Base-by-base conservation (phyloP, 2,888 invertebrate genomes). In the Homarus gammarus region DNA sequence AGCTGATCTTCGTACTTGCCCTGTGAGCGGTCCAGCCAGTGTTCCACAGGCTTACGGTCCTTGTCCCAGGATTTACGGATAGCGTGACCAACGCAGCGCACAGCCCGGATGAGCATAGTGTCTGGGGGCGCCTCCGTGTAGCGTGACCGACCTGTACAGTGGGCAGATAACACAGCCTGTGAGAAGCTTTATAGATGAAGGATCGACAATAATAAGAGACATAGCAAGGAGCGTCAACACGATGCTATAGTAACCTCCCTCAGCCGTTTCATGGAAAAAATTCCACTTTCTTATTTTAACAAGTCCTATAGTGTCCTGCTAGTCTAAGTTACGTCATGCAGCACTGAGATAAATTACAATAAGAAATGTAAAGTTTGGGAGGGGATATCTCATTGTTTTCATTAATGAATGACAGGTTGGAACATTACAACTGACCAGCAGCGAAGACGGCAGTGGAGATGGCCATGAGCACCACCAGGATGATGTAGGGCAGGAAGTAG, bases 401-500 rank as follows among this genome's bases (percentile, higher is more conserved):
- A 18, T 22, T 44, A 5, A 31, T 3, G 15, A 31, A 51, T n/a
- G 36, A 33, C 2, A 31, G 1, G 40, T 12, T 18, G 56, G 33
- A 12, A 75, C n/a, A n/a, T n/a, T n/a, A n/a, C n/a, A n/a, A n/a
- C 89, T 82, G 31, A 88, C 90, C 88, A 22, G 68, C 8, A 38
- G 75, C 82, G 27, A 89, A 90, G 40, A 91, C 81, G 1, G 38
- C 31, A 0, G 88, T 89, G 10, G 90, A 90, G 36, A 83, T 18
- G 18, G 33, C 86, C 91, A 89, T 90, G 0, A 83, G 36, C 12
- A 51, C 61, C 12, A 84, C 90, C 0, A 90, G 84, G 40, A 90
- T 91, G 72, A 49, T 49, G 70, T 85, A 90, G 33, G 96, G 94
- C 97, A 97, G 97, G 92, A 96, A 95, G 94, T 97, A 97, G 64